phyloP scores from a whole-genome alignment of 2,113 vertebrate species.

The Hemiprocne comata region DNA sequence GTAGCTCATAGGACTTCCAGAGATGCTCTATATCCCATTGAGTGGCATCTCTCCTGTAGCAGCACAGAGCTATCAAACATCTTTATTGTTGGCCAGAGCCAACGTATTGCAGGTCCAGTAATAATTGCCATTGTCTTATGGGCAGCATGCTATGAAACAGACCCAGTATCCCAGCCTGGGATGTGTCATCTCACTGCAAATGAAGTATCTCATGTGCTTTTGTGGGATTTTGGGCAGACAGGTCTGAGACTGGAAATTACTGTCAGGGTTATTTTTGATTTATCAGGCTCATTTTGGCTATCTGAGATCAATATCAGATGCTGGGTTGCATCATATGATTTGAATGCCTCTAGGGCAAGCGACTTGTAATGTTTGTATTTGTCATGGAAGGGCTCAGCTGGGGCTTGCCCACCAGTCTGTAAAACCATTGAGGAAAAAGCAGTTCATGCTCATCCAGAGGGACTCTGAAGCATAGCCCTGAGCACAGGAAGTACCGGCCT shows the following conservation, averaged over 20 bases:
- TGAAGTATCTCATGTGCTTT: not conserved
- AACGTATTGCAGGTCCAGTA: not conserved
- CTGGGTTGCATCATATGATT: not conserved
- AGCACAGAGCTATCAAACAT: not conserved
- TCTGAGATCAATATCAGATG: not conserved
- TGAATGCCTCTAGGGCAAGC: not conserved
- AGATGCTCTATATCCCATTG: not conserved
- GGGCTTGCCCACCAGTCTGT: not conserved
- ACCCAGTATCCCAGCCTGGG: not conserved
- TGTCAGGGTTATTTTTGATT: not conserved
- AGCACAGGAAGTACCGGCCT: not conserved
- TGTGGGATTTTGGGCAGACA: not conserved
- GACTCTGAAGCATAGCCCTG: not conserved
- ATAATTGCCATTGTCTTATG: not conserved
- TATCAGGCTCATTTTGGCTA: not conserved
- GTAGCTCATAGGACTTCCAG: not conserved
- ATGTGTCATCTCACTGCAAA: not conserved
- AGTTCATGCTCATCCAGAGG: not conserved
- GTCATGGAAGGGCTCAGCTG: not conserved
- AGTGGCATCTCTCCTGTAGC: not conserved
- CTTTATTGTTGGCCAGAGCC: not conserved
- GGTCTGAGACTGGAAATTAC: not conserved
- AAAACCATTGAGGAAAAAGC: not conserved
- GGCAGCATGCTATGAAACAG: not conserved
- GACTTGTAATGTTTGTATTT: not conserved